These are phyloP conservation scores for Lophura swinhoii DNA, from an alignment of 2,797 vertebrate genomes.

Conservation along the genomic window DNA sequence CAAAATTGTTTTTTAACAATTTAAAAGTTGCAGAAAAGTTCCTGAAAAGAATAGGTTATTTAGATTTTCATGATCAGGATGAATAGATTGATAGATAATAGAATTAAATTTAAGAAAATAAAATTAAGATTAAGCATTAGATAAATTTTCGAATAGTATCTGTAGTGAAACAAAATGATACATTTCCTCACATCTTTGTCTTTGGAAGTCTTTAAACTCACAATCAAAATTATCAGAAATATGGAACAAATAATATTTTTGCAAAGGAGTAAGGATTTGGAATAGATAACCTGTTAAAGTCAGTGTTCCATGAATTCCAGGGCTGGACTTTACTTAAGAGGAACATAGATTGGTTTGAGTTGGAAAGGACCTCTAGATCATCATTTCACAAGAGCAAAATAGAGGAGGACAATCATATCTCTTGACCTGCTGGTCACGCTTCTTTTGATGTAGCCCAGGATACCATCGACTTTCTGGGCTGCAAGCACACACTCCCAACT, in stretches of 20 bases:
- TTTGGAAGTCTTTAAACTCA: background rate
- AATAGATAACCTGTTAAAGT: background rate
- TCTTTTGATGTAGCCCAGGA: too few relatives aligned
- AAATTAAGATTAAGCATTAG: background rate
- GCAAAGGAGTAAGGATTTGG: background rate
- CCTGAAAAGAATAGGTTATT: background rate
- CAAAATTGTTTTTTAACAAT: background rate
- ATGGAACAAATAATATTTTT: background rate
- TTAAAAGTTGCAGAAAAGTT: background rate
- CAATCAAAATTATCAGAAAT: background rate
- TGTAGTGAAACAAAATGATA: background rate
- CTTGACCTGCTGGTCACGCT: background rate
- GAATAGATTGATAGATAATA: background rate
- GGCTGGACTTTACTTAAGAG: background rate
- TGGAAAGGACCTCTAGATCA: background rate
- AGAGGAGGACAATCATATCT: background rate
- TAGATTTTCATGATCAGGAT: background rate
- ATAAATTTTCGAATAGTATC: background rate
- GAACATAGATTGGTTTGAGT: background rate
- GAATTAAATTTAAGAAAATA: background rate
- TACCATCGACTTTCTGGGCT: too few relatives aligned
- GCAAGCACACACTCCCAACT: too few relatives aligned
- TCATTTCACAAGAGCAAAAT: background rate
- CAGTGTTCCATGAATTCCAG: background rate
- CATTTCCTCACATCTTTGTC: background rate